Evolutionary conservation across 30 jellyfish, hydroid and myxozoan genomes (phyloP).

Genomic region (Hydractinia echinata): DNA sequence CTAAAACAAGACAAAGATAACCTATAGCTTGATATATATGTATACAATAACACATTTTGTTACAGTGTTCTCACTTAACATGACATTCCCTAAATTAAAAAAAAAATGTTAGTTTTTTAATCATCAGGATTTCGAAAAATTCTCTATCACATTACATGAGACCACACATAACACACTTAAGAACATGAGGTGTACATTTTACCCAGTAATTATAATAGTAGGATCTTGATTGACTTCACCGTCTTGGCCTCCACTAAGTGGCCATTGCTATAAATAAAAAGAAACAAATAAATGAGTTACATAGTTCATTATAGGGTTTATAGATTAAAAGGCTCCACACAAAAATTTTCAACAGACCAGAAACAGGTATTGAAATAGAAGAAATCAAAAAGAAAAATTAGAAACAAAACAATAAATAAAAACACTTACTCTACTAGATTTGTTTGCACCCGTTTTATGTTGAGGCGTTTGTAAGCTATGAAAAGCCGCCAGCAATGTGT

Average conservation of each 20-base stretch:
- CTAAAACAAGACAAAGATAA: slow-evolving; percentile 22
- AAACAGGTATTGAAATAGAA: slow-evolving; percentile 46
- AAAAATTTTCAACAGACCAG: neutral
- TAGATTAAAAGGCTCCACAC: neutral
- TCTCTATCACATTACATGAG: too few relatives aligned
- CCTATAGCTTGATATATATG: neutral
- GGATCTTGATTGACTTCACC: slow-evolving; percentile 72
- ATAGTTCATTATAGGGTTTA: neutral
- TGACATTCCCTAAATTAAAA: neutral
- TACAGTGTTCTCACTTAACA: neutral
- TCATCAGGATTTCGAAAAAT: too few relatives aligned
- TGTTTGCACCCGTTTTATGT: neutral
- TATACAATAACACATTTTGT: too few relatives aligned
- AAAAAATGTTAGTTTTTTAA: too few relatives aligned
- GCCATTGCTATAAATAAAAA: slow-evolving; percentile 62
- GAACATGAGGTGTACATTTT: neutral
- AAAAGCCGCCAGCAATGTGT: slow-evolving; percentile 71
- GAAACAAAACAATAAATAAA: slow-evolving; percentile 9
- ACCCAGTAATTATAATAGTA: slow-evolving; percentile 84
- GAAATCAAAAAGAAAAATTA: slow-evolving; percentile 18
- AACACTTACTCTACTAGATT: slow-evolving; percentile 11
- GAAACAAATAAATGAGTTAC: neutral
- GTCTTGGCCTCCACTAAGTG: slow-evolving; percentile 86
- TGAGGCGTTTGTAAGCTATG: slow-evolving; percentile 32
- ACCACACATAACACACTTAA: too few relatives aligned